A percentile compares a stretch with the other conserved stretches of the same genome.
Conservation (phyloP, 2,113 vertebrate species). For the Scatophagus argus region DNA sequence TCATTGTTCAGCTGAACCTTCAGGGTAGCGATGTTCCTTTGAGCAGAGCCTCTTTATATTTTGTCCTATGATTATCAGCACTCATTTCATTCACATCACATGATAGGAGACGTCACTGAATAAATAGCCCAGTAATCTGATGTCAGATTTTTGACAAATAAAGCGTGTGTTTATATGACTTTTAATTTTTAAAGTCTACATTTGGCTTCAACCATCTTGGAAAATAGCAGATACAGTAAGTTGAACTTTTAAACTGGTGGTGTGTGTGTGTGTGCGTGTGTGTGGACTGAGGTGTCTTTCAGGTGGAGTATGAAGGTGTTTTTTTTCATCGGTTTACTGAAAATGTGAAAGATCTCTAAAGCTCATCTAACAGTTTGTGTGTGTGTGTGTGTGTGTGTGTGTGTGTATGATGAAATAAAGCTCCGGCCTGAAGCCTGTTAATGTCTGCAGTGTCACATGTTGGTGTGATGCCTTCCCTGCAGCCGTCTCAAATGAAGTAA, state of each 20-base stretch:
- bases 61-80: conserved; percentile 75
- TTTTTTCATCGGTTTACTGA: conserved; percentile 24
- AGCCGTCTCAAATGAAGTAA: not conserved
- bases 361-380: conserved; percentile 22
- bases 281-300: conserved; percentile 4
- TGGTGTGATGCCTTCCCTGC: not conserved
- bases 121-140: conserved; percentile 36
- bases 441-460: conserved; percentile 27
- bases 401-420: conserved; percentile 70
- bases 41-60: conserved; percentile 48
- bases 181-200: not conserved
- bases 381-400: conserved; percentile 41
- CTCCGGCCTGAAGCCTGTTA: conserved; percentile 44
- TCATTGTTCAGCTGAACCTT: conserved; percentile 65
- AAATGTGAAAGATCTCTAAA: conserved; percentile 41
- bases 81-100: conserved; percentile 56
- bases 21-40: conserved; percentile 66
- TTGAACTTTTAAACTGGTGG: not conserved
- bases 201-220: not conserved
- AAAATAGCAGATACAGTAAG: conserved; percentile 11
- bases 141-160: conserved; percentile 15
- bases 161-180: conserved; percentile 5
- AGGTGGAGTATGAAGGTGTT: not conserved
- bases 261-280: too few relatives aligned
- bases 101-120: conserved; percentile 39